Evolutionary conservation across 1,140 invertebrate species (phyloP).

Genomic region (Muscidifurax raptorellus): DNA sequence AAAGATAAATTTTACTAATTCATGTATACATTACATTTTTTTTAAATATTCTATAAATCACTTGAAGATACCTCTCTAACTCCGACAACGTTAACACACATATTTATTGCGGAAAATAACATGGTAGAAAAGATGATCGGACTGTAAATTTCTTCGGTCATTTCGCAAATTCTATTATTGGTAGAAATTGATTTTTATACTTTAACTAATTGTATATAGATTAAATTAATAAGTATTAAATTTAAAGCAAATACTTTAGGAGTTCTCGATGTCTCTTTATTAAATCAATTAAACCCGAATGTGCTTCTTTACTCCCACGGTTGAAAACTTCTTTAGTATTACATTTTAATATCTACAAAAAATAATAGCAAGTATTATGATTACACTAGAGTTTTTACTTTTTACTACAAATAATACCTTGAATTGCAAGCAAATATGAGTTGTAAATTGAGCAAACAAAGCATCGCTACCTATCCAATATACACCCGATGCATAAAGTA

Average conservation of each 20-base stretch:
- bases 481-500: background rate
- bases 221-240: background rate
- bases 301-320: background rate
- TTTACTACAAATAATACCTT: background rate
- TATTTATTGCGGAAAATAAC: background rate
- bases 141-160: conserved; percentile 1
- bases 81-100: background rate
- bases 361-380: no score
- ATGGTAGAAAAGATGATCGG: background rate
- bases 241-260: background rate
- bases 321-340: background rate
- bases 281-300: background rate
- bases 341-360: background rate
- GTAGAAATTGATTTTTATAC: background rate
- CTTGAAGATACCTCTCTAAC: background rate
- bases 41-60: background rate
- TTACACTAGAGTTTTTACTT: background rate
- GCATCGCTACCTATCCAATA: background rate
- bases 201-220: background rate
- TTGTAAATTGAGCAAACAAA: conserved; percentile 1
- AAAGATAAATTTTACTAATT: background rate
- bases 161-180: background rate
- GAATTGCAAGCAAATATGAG: background rate
- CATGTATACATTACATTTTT: background rate
- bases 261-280: background rate